phyloP scores from a whole-genome alignment of 1,140 invertebrate genomes.

The silkworm (Bombyx mori) region ASM3026992v2 NC_085113.1:7932001-7932500 shows the following conservation, averaged over 20 bases:
- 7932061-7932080: not conserved
- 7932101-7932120: not conserved
- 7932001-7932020: not conserved
- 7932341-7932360: too few species aligned
- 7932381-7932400: too few species aligned
- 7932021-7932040: not conserved
- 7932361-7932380: too few species aligned
- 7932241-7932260: slow-evolving; percentile 17
- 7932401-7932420: too few species aligned
- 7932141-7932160: not conserved
- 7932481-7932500: too few species aligned
- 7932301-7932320: not conserved
- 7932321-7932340: too few species aligned
- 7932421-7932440: too few species aligned
- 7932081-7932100: not conserved
- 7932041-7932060: not conserved
- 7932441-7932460: too few species aligned
- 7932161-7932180: slow-evolving; percentile 5
- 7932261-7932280: slow-evolving; percentile 23
- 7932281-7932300: slow-evolving; percentile 9
- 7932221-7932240: slow-evolving; percentile 33
- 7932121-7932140: too few species aligned
- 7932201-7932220: slow-evolving; percentile 42
- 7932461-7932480: too few species aligned
- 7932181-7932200: slow-evolving; percentile 31